Evolutionary conservation across 2,113 vertebrate genomes (phyloP).

Genomic region (Cyanistes caeruleus): DNA sequence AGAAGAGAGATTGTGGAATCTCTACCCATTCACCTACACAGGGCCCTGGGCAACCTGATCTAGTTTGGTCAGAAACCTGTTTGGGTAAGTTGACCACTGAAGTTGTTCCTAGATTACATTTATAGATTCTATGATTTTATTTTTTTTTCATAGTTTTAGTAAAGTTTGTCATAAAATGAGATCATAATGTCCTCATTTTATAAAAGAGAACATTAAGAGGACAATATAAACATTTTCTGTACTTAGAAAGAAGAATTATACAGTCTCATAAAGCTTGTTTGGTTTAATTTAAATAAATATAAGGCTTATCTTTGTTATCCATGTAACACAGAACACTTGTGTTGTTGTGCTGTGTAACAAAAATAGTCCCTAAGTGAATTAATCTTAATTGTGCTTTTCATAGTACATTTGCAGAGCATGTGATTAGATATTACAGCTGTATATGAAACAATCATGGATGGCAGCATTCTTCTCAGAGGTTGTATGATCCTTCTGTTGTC

Average conservation of each 20-base stretch:
- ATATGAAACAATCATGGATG: not conserved
- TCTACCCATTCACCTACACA: not conserved
- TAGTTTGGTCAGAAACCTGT: not conserved
- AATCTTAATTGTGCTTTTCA: not conserved
- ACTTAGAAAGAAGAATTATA: not conserved
- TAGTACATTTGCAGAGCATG: rapidly evolving
- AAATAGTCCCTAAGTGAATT: not conserved
- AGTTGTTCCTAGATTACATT: not conserved
- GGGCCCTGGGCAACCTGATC: not conserved
- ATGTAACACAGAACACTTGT: not conserved
- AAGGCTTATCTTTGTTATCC: not conserved
- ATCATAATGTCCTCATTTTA: not conserved
- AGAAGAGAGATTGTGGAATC: not conserved
- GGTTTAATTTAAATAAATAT: not conserved
- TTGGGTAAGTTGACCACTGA: not conserved
- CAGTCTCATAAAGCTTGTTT: not conserved
- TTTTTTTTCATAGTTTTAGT: not conserved
- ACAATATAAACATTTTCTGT: not conserved
- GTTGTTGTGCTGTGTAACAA: not conserved
- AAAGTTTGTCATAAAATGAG: not conserved
- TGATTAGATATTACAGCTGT: not conserved
- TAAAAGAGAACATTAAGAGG: not conserved
- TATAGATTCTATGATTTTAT: not conserved
- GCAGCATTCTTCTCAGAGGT: not conserved
- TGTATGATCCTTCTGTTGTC: not conserved